Evolutionary conservation across 2,888 invertebrate genomes (phyloP).

Genomic region (Dione juno): DNA sequence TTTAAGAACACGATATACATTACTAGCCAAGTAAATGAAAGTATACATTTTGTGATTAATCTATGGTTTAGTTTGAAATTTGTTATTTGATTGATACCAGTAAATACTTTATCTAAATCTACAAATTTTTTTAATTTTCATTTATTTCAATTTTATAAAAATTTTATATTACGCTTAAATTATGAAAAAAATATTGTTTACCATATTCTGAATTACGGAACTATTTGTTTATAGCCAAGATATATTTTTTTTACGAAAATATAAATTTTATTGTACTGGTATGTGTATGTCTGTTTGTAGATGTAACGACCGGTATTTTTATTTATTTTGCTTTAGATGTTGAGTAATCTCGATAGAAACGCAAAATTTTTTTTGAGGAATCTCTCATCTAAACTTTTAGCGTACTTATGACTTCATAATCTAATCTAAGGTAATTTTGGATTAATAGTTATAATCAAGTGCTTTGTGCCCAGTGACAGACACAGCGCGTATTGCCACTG

Average conservation of each 20-base stretch:
- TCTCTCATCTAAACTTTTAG: too few relatives aligned
- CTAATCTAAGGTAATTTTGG: too few relatives aligned
- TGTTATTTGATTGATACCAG: too few relatives aligned
- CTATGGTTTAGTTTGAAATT: neutral
- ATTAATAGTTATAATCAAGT: too few relatives aligned
- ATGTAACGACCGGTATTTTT: too few relatives aligned
- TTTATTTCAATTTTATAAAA: neutral
- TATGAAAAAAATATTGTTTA: neutral
- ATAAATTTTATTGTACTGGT: neutral
- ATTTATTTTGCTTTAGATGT: too few relatives aligned
- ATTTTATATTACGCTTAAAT: conserved; percentile 9
- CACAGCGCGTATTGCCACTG: too few relatives aligned
- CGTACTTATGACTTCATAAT: too few relatives aligned
- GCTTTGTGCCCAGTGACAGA: too few relatives aligned
- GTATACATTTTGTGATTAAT: neutral
- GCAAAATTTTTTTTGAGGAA: too few relatives aligned
- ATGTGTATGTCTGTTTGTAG: too few relatives aligned
- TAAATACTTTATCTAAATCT: neutral
- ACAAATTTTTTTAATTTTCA: neutral
- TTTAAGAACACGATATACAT: conserved; percentile 9
- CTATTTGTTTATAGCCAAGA: neutral
- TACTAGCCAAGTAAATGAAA: neutral
- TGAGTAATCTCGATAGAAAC: too few relatives aligned
- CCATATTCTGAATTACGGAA: conserved; percentile 31
- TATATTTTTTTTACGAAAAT: neutral